Evolutionary conservation across 23 tunicate genomes (phyloP), one percentile per base, ranked within the genome.

Genomic region (Phallusia fumigata): DNA sequence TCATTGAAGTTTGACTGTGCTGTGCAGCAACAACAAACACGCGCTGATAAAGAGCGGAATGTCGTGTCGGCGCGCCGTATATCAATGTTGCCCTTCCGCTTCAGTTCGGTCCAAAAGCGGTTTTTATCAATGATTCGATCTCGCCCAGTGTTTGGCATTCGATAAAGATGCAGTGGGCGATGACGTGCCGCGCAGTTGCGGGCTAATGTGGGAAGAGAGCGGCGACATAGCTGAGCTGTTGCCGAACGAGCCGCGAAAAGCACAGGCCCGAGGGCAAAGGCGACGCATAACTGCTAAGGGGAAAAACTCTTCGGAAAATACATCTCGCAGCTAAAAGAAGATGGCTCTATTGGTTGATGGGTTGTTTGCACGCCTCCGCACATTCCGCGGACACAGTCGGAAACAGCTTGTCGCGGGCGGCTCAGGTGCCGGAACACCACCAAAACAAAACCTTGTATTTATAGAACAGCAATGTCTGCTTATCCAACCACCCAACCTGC

Each of bases 1-100:
- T 5, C 69, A 58, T 58, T 58, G 69, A 58, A 58, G 69, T 58
- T 24, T 22, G 28, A 16, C 16, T 13, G 47, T 40, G 28, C 69
- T 58, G 28, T 58, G 69, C 51, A 77, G 50, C 26, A 77, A 49
- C 18, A 77, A 77, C 32, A 77, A 77, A 35, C 31, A 35, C 53
- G 81, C 52, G 53, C 81, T 22, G 81, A 77, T 40, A 77, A 77
- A 77, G 49, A 36, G 33, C 24, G 50, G 83, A 79, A 58, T 64
- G 53, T 44, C 52, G 31, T 77, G 81, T 34, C 78, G 33, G 78
- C 33, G 53, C 81, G n/a, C 28, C 69, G 69, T 58, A 58, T 58
- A 58, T 58, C 69, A 58, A 24, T 58, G 26, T 24, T 58, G 69
- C 69, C 69, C 69, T 58, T 58, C 69, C 69, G 69, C 69, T 58